These are phyloP conservation scores for Halocaridina rubra DNA, from an alignment of 2,888 invertebrate genomes.

Conservation along the genomic window DNA sequence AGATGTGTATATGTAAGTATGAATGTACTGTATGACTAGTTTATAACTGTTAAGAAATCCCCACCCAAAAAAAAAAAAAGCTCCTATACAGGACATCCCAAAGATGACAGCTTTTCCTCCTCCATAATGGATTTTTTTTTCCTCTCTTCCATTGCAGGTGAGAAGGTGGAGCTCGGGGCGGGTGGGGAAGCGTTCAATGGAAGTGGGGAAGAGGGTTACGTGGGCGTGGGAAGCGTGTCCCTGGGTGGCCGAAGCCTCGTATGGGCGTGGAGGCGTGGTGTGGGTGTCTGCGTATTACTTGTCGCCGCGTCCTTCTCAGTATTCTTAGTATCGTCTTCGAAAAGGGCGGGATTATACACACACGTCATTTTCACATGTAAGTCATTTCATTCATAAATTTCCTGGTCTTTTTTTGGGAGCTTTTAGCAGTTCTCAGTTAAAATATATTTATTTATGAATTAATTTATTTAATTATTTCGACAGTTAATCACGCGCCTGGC, in stretches of 20 bases:
- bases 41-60: too few species aligned
- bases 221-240: not conserved
- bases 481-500: slow-evolving; percentile 33
- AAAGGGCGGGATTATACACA: not conserved
- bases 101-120: too few species aligned
- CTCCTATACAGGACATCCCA: too few species aligned
- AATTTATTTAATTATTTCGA: not conserved
- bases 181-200: not conserved
- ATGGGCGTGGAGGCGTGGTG: slow-evolving; percentile 36
- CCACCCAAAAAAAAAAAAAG: too few species aligned
- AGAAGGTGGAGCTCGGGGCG: not conserved
- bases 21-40: too few species aligned
- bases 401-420: not conserved
- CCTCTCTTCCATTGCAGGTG: not conserved
- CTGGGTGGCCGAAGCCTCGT: slow-evolving; percentile 9
- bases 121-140: not conserved
- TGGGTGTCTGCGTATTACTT: slow-evolving; percentile 31
- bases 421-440: not conserved
- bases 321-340: not conserved
- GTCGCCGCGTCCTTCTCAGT: slow-evolving; percentile 29
- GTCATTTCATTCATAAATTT: not conserved
- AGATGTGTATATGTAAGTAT: too few species aligned
- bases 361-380: not conserved
- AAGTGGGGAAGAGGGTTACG: not conserved
- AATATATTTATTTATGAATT: not conserved